A percentile compares a stretch with the other conserved stretches of the same genome.
These are phyloP conservation scores for Proteles cristata DNA, from an alignment of 2,113 vertebrate genomes.

Conservation along the genomic window DNA sequence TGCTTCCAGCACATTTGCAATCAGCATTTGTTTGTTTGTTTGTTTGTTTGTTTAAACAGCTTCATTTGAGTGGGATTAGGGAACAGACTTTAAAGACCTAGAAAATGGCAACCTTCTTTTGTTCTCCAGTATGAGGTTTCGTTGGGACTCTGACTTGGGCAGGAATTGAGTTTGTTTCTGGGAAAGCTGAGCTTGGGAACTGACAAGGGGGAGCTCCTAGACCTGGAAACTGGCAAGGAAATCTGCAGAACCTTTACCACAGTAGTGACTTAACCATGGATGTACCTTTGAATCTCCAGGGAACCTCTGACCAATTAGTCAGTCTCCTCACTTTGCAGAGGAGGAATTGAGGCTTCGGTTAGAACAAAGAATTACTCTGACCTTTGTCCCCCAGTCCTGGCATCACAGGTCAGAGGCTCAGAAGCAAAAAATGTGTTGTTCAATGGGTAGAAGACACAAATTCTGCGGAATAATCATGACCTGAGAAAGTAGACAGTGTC, in stretches of 20 bases:
- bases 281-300: background rate
- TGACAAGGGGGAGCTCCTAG: background rate
- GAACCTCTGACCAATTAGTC: background rate
- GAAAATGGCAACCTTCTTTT: background rate
- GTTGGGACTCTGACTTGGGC: background rate
- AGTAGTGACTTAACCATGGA: background rate
- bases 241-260: background rate
- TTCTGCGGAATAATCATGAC: constrained; percentile 12
- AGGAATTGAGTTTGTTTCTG: constrained; percentile 14
- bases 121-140: background rate
- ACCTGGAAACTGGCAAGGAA: background rate
- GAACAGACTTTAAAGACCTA: background rate
- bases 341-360: background rate
- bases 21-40: background rate
- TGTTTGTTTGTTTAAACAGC: background rate
- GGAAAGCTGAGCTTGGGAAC: background rate
- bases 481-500: background rate
- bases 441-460: background rate
- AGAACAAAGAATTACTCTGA: background rate
- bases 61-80: background rate
- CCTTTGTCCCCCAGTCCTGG: background rate
- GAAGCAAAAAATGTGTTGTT: constrained; percentile 24
- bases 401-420: background rate
- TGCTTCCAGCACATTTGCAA: background rate
- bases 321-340: background rate